Evolutionary conservation across 2,797 vertebrate genomes (phyloP).

Genomic region (Ispidina lecontei): DNA sequence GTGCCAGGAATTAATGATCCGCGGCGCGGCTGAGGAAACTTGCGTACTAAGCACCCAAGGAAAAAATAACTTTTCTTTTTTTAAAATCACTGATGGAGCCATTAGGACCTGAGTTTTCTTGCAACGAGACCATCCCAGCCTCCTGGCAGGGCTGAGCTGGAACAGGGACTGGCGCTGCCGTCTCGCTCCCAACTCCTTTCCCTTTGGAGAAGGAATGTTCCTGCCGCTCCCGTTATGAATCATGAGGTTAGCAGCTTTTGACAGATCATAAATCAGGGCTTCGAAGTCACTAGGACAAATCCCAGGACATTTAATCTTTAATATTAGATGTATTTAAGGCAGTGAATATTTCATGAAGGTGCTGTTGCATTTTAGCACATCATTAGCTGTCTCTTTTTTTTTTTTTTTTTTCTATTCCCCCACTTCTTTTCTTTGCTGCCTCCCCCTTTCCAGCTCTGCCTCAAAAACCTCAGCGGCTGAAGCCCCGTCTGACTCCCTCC

Average conservation of each 20-base stretch:
- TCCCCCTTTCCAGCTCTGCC: conserved; percentile 1
- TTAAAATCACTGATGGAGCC: conserved; percentile 52
- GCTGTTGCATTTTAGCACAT: conserved; percentile 78
- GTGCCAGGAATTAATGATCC: conserved; percentile 77
- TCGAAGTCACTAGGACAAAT: conserved; percentile 77
- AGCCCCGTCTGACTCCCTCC: not conserved
- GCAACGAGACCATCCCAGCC: not conserved
- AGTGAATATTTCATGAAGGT: conserved; percentile 84
- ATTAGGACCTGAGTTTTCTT: not conserved
- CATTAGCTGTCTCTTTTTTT: conserved; percentile 64
- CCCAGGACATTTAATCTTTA: conserved; percentile 79
- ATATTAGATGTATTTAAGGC: conserved; percentile 79
- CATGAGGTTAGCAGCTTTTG: conserved; percentile 78
- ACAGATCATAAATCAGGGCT: conserved; percentile 86
- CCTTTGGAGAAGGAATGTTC: conserved; percentile 57
- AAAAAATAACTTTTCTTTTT: conserved; percentile 54
- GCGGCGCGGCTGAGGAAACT: conserved; percentile 45
- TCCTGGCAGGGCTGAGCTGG: not conserved
- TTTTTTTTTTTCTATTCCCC: not conserved
- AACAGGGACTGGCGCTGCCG: not conserved
- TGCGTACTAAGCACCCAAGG: conserved; percentile 71
- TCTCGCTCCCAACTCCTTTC: not conserved
- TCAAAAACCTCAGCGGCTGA: conserved; percentile 1
- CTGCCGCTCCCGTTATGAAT: conserved; percentile 79
- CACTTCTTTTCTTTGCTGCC: not conserved